phyloP scores from a whole-genome alignment of 2,113 vertebrate genomes.

The Hiodon tergisus region DNA sequence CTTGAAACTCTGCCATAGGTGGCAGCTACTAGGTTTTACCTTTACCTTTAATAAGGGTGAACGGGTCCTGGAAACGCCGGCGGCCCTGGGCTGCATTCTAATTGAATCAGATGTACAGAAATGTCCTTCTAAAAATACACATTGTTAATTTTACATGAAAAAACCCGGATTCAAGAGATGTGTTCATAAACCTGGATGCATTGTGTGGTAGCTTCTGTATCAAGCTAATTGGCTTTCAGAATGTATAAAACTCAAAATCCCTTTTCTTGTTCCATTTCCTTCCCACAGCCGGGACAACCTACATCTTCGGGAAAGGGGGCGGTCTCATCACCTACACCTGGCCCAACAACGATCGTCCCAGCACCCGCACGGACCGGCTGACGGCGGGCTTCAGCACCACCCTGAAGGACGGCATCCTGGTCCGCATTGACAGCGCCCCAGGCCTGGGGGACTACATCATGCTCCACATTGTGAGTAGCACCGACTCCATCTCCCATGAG shows the following conservation, averaged over 20 bases:
- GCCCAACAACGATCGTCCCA: slow-evolving; percentile 92
- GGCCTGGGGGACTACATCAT: slow-evolving; percentile 94
- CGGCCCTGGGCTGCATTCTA: too few species aligned
- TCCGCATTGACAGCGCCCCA: slow-evolving; percentile 91
- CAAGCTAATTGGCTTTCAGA: too few species aligned
- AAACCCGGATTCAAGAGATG: too few species aligned
- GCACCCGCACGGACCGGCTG: slow-evolving; percentile 88
- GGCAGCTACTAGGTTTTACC: too few species aligned
- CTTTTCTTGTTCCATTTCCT: slow-evolving; percentile 29
- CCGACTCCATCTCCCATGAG: background rate
- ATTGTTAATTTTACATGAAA: too few species aligned
- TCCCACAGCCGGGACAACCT: slow-evolving; percentile 83
- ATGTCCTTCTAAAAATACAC: too few species aligned
- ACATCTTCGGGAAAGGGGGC: slow-evolving; percentile 94
- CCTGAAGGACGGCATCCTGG: slow-evolving; percentile 89
- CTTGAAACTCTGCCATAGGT: too few species aligned
- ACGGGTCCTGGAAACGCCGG: too few species aligned
- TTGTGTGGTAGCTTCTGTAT: too few species aligned
- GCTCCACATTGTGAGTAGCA: slow-evolving; percentile 89
- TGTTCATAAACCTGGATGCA: too few species aligned
- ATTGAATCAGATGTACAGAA: too few species aligned
- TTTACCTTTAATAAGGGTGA: too few species aligned
- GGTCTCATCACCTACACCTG: slow-evolving; percentile 93
- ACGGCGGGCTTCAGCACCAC: slow-evolving; percentile 73
- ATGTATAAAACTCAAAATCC: background rate